These are phyloP conservation scores for Pseudorhiza aurosa DNA, from an alignment of 30 jellyfish, hydroid and myxozoan species.

Conservation along the genomic window DNA sequence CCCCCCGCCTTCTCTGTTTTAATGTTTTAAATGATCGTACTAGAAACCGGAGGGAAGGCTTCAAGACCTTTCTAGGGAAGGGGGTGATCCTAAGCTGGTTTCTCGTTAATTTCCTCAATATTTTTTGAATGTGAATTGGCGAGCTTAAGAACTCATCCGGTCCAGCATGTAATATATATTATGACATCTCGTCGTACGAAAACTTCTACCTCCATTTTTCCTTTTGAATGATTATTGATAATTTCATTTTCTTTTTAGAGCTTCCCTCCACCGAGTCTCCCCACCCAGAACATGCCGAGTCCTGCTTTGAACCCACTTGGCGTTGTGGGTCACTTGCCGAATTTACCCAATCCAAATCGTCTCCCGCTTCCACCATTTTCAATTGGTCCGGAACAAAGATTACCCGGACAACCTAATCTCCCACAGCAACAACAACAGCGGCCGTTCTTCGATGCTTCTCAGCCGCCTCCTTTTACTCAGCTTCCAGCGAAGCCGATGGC, in stretches of 20 bases:
- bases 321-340: not conserved
- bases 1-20: too few species aligned
- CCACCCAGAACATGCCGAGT: constrained; percentile 2
- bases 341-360: constrained; percentile 7
- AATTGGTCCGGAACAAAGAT: not conserved
- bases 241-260: not conserved
- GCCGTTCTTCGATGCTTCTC: constrained; percentile 16
- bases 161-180: too few species aligned
- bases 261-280: constrained; percentile 22
- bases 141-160: too few species aligned
- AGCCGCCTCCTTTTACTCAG: constrained; percentile 20
- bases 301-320: constrained; percentile 11
- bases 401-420: constrained; percentile 20
- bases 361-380: constrained; percentile 33
- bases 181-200: too few species aligned
- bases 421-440: constrained; percentile 57
- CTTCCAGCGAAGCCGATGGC: constrained; percentile 13
- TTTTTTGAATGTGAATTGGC: too few species aligned
- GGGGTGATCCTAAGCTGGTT: too few species aligned
- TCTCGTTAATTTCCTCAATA: too few species aligned
- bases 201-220: too few species aligned
- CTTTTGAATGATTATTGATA: too few species aligned
- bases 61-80: too few species aligned
- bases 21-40: too few species aligned
- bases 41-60: too few species aligned